phyloP scores from a whole-genome alignment of 2,888 invertebrate genomes.

The Tenthredo mesomela region DNA sequence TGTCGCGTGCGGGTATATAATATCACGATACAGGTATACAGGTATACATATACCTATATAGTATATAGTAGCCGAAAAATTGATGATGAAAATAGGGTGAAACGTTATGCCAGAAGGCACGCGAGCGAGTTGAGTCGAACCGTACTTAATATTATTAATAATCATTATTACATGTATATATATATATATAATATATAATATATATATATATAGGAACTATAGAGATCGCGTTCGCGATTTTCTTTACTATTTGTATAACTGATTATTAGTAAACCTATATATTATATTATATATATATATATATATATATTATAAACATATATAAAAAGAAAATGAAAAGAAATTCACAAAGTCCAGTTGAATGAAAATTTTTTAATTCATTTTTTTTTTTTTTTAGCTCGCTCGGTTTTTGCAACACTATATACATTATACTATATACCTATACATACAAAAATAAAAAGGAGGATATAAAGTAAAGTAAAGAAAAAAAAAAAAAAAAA shows the following conservation, averaged over 20 bases:
- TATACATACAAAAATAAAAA: slow-evolving; percentile 21
- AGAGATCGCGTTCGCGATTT: too few species aligned
- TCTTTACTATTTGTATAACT: not conserved
- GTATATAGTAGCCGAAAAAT: not conserved
- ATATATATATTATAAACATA: not conserved
- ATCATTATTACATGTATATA: not conserved
- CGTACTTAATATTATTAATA: slow-evolving; percentile 33
- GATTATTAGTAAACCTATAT: slow-evolving; percentile 2
- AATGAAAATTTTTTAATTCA: not conserved
- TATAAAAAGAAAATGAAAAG: not conserved
- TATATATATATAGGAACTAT: not conserved
- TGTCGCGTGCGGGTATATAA: not conserved
- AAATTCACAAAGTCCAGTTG: slow-evolving; percentile 1
- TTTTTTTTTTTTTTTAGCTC: not conserved
- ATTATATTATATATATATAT: not conserved
- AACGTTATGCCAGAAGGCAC: not conserved
- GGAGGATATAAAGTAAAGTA: not conserved
- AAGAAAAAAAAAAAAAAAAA: not conserved
- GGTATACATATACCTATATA: not conserved
- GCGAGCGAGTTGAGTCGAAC: slow-evolving; percentile 33
- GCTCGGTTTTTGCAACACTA: slow-evolving; percentile 44
- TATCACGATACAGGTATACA: not conserved
- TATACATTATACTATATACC: slow-evolving; percentile 53
- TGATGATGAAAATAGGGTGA: not conserved
- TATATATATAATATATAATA: not conserved